Evolutionary conservation across 2,888 invertebrate species (phyloP).

Genomic region (Hirtodrosophila histrioides): DNA sequence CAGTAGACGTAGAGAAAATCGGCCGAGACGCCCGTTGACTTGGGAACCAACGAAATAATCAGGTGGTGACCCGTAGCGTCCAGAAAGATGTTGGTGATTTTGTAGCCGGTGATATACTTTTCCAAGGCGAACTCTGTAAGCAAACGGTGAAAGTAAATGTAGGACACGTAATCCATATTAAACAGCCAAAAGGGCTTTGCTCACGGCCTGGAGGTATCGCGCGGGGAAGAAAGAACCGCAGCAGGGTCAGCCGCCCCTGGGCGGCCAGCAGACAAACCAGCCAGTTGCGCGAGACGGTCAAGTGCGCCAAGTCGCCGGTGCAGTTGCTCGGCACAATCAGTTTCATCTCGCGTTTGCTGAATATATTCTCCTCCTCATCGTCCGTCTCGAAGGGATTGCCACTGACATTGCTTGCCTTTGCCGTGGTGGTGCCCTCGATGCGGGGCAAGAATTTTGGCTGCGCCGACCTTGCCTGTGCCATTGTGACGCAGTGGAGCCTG

Average conservation of each 20-base stretch:
- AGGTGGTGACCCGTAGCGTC: constrained; percentile 95
- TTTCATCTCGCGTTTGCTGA: constrained; percentile 92
- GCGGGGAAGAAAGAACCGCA: constrained; percentile 92
- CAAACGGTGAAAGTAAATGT: neutral
- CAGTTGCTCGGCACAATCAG: constrained; percentile 89
- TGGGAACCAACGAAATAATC: constrained; percentile 88
- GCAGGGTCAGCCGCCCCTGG: constrained; percentile 86
- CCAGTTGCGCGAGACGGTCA: constrained; percentile 92
- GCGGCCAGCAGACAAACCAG: constrained; percentile 94
- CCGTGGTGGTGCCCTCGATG: constrained; percentile 26
- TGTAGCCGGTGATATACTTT: constrained; percentile 81
- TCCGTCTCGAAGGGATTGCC: constrained; percentile 65
- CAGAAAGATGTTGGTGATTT: constrained; percentile 84
- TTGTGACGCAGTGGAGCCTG: constrained; percentile 15
- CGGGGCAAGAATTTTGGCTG: constrained; percentile 76
- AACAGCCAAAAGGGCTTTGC: constrained; percentile 3
- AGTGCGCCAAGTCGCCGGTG: constrained; percentile 88
- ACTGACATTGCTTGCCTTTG: constrained; percentile 37
- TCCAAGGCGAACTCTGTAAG: constrained; percentile 81
- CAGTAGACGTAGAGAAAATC: constrained; percentile 92
- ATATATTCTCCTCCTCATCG: constrained; percentile 89
- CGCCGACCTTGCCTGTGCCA: constrained; percentile 57
- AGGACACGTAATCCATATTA: no score
- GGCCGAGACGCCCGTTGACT: constrained; percentile 85
- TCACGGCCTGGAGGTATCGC: constrained; percentile 92